phyloP scores from a whole-genome alignment of 2,888 invertebrate species.

The Caenorhabditis angaria region DNA sequence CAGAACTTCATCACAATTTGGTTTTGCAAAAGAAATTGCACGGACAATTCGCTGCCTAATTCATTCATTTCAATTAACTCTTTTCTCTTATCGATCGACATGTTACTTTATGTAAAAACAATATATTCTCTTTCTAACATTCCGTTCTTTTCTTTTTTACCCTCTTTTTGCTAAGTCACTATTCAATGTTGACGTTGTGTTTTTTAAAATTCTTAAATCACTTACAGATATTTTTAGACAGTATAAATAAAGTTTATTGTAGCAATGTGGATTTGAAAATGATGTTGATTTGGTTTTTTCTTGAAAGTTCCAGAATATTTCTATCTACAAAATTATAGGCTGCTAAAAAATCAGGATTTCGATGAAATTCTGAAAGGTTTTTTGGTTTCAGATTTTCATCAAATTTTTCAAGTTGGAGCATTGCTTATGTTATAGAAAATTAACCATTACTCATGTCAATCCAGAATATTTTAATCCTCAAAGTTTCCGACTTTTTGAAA shows the following conservation, averaged over 20 bases:
- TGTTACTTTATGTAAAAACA: not conserved
- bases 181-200: not conserved
- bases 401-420: too few relatives aligned
- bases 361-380: too few relatives aligned
- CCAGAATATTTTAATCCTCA: too few relatives aligned
- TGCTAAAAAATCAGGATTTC: too few relatives aligned
- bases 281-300: too few relatives aligned
- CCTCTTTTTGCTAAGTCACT: constrained; percentile 2
- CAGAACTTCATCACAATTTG: constrained; percentile 72
- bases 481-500: too few relatives aligned
- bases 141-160: not conserved
- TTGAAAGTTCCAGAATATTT: not conserved
- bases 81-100: not conserved
- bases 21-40: constrained; percentile 69
- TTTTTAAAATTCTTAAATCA: not conserved
- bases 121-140: not conserved
- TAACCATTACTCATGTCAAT: too few relatives aligned
- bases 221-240: not conserved
- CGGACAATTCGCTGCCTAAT: constrained; percentile 59
- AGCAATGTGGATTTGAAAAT: not conserved
- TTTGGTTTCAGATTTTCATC: too few relatives aligned
- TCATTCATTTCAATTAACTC: not conserved
- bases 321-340: too few relatives aligned
- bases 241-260: not conserved
- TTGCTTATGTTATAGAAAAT: too few relatives aligned